A percentile compares a stretch with the other conserved stretches of the same genome.
These are phyloP conservation scores for Acomys russatus DNA, from an alignment of 2,797 vertebrate species.

Conservation along the genomic window DNA sequence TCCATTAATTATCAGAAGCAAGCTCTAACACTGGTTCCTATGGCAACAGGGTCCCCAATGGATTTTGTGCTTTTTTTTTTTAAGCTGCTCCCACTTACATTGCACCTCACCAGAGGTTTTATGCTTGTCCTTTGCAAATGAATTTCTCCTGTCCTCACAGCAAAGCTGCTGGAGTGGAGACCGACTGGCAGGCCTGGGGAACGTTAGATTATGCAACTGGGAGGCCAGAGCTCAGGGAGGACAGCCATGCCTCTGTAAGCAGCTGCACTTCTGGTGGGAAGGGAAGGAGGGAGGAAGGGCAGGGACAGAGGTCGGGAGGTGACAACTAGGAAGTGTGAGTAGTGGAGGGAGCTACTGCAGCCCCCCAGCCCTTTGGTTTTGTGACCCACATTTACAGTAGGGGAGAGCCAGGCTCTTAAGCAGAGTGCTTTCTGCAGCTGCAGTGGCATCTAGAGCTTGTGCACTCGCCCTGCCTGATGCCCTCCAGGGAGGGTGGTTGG, in stretches of 20 bases:
- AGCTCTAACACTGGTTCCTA: constrained; percentile 90
- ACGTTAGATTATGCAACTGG: constrained; percentile 69
- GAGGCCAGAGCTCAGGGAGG: constrained; percentile 67
- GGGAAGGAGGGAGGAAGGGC: background rate
- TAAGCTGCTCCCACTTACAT: constrained; percentile 84
- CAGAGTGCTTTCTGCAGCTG: background rate
- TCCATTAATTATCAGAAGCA: constrained; percentile 92
- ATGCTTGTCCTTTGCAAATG: constrained; percentile 72
- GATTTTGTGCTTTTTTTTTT: constrained; percentile 81
- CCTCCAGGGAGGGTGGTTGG: background rate
- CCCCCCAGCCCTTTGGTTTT: background rate
- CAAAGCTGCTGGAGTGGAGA: background rate
- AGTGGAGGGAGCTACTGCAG: background rate
- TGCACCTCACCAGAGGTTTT: constrained; percentile 83
- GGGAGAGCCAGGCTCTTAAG: background rate
- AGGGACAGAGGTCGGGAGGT: background rate
- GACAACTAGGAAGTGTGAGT: background rate
- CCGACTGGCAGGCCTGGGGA: background rate
- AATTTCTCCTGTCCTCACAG: constrained; percentile 65
- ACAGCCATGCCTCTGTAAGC: background rate
- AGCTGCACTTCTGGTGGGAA: background rate
- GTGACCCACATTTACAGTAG: background rate
- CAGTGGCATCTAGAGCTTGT: background rate
- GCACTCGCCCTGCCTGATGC: background rate
- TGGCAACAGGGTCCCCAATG: constrained; percentile 90